Base-by-base conservation (phyloP, 53 echinoderm and acorn worm genomes). In the Paelopatides confundens region DNA sequence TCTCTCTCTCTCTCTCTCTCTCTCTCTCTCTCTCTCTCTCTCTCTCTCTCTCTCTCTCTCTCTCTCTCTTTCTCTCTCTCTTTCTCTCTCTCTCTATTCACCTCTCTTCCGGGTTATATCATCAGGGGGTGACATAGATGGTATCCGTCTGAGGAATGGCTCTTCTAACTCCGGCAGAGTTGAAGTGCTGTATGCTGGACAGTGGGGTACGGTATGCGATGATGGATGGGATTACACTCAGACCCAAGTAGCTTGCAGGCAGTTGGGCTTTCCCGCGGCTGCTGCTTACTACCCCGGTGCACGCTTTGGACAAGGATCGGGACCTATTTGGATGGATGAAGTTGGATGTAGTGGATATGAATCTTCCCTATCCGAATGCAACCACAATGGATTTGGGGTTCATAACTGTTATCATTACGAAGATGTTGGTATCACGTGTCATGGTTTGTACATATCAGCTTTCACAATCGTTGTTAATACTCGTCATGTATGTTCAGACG, bases 241-340 rank as follows among this genome's bases (percentile, higher is more conserved):
- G 15, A 21, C 58, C 24, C 58, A 58, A 21, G 58, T 58, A 58
- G 58, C 58, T 58, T 58, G 58, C n/a, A 15, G 58, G 24, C 58
- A 58, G 58, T 58, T 58, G 58, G 58, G 58, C 14, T 69, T 34
- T 38, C 12, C 11, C 1, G 5, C 36, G 3, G 69, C 36, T 3
- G 13, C 15, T 2, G 6, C 10, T 4, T 32, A 36, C 23, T 69
- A 69, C 18, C 1, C 8, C 6, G 13, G 0, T 13, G 69, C 69
- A 12, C 11, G 35, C 23, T 69, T 69, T 10, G 69, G 69, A 36
- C 69, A 35, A 14, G 69, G 69, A 34, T 34, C 11, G 17, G 69
- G 69, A 5, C 69, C 29, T 1, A 69, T 69, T 36, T 69, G 69
- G 69, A 69, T 69, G 69, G 69, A 69, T 14, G 35, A 35, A 32